Evolutionary conservation across 1,140 invertebrate genomes (phyloP).

Genomic region (Drosophila tropicalis): DNA sequence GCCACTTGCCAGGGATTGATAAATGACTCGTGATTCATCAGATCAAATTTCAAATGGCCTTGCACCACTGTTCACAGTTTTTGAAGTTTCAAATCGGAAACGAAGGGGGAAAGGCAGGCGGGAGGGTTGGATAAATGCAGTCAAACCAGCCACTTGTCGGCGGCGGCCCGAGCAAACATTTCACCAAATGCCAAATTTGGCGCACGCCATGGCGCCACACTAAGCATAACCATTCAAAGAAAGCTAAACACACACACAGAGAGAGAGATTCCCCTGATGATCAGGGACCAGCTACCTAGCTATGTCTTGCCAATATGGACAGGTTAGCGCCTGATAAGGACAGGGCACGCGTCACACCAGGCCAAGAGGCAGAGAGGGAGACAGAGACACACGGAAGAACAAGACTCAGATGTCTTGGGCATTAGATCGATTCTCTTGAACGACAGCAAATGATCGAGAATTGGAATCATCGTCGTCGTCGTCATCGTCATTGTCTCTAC

Average conservation of each 20-base stretch:
- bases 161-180: slow-evolving; percentile 59
- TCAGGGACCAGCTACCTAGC: slow-evolving; percentile 43
- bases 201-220: slow-evolving; percentile 76
- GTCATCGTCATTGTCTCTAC: slow-evolving; percentile 20
- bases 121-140: slow-evolving; percentile 37
- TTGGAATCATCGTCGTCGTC: slow-evolving; percentile 31
- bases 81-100: slow-evolving; percentile 48
- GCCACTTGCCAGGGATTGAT: slow-evolving; percentile 65
- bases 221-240: slow-evolving; percentile 33
- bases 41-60: slow-evolving; percentile 11
- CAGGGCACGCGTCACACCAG: slow-evolving; percentile 57
- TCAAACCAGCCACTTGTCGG: slow-evolving; percentile 28
- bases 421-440: slow-evolving; percentile 63
- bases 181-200: slow-evolving; percentile 77
- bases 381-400: slow-evolving; percentile 68
- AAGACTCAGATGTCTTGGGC: slow-evolving; percentile 66
- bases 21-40: slow-evolving; percentile 42
- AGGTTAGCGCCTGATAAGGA: slow-evolving; percentile 78
- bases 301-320: slow-evolving; percentile 61
- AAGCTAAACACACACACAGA: background rate
- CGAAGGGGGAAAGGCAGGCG: slow-evolving; percentile 31
- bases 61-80: slow-evolving; percentile 32
- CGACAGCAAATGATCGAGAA: slow-evolving; percentile 74
- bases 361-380: background rate
- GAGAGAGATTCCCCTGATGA: slow-evolving; percentile 25